Conservation (phyloP, 2,797 vertebrate species). For the Sebastes matsubarae region DNA sequence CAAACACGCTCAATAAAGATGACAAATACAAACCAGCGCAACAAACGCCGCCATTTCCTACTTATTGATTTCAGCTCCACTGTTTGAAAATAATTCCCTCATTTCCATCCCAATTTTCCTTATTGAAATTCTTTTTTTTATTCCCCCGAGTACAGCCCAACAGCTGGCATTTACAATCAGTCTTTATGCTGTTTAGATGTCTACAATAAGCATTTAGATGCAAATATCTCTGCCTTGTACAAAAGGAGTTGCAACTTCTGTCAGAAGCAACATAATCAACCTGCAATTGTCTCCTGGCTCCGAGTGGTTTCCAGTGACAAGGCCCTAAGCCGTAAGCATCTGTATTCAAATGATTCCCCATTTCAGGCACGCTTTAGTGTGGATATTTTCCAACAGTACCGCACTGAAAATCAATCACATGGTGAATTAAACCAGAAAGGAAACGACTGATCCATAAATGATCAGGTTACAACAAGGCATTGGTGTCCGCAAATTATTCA, state of each 20-base stretch:
- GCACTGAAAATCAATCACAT: conserved; percentile 89
- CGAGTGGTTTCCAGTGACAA: conserved; percentile 78
- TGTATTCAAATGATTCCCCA: conserved; percentile 83
- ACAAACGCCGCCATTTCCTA: conserved; percentile 50
- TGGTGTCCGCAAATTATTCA: conserved; percentile 80
- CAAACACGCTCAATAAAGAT: conserved; percentile 61
- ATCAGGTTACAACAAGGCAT: conserved; percentile 85
- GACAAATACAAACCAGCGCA: conserved; percentile 57
- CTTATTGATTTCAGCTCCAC: conserved; percentile 79
- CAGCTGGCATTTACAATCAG: conserved; percentile 83
- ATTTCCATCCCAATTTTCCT: conserved; percentile 78
- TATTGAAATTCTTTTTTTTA: conserved; percentile 76
- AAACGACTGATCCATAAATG: conserved; percentile 89
- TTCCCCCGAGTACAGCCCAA: conserved; percentile 65
- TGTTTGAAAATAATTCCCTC: conserved; percentile 80
- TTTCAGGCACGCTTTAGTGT: conserved; percentile 80
- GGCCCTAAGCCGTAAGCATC: conserved; percentile 74
- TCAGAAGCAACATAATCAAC: conserved; percentile 85
- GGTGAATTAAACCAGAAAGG: conserved; percentile 90
- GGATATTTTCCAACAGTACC: conserved; percentile 84
- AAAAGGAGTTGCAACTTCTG: conserved; percentile 82
- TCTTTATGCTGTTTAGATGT: conserved; percentile 76
- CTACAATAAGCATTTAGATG: conserved; percentile 88
- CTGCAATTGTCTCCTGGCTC: conserved; percentile 86
- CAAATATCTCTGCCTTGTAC: conserved; percentile 81